A percentile compares a stretch with the other conserved stretches of the same genome.
Conservation (phyloP, 2,113 vertebrate genomes). For the Proteles cristata region DNA sequence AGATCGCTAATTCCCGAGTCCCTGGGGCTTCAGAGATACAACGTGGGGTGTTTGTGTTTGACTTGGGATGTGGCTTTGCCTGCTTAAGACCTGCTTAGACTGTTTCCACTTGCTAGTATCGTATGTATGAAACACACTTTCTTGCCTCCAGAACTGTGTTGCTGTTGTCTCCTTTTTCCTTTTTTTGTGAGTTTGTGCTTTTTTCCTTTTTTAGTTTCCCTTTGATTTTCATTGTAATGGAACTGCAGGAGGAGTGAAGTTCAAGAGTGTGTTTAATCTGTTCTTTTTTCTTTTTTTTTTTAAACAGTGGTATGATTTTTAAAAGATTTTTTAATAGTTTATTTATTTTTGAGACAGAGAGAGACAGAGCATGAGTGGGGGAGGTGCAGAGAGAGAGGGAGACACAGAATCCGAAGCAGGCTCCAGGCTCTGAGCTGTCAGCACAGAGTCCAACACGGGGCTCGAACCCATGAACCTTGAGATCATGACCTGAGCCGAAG, state of each 20-base stretch:
- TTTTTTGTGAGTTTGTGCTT: constrained; percentile 7
- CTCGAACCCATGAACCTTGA: too few species aligned
- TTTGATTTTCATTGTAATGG: constrained; percentile 39
- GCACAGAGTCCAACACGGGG: too few species aligned
- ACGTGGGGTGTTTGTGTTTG: neutral
- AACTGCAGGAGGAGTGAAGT: neutral
- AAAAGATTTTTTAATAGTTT: too few species aligned
- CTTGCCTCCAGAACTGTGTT: neutral
- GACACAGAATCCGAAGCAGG: too few species aligned
- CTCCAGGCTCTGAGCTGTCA: too few species aligned
- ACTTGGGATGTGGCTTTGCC: neutral
- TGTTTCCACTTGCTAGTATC: neutral
- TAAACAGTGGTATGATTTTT: too few species aligned
- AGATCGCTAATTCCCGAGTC: neutral
- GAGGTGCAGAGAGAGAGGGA: too few species aligned
- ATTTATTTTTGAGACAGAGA: too few species aligned
- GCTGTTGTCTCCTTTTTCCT: neutral
- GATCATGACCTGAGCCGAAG: too few species aligned
- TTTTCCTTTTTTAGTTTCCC: neutral
- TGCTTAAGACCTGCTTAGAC: neutral
- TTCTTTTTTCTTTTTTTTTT: too few species aligned
- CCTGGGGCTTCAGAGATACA: neutral
- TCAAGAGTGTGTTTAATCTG: neutral
- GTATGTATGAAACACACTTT: neutral
- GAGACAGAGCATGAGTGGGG: too few species aligned